Evolutionary conservation across 2,113 vertebrate species (phyloP).

Genomic region (Typhlomys cinereus): DNA sequence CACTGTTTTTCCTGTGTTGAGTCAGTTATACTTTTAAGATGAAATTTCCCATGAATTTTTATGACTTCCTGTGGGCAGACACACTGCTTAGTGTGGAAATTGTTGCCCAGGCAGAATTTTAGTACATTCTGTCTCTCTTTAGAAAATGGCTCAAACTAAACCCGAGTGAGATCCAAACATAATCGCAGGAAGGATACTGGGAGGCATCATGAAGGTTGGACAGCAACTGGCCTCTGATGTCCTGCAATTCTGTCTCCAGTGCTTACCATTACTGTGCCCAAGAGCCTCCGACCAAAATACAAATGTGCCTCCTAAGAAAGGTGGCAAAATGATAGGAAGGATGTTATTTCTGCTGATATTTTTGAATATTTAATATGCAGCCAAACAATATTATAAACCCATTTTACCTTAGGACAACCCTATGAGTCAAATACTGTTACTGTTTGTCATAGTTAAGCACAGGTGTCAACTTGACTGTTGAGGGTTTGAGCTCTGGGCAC

Average conservation of each 20-base stretch:
- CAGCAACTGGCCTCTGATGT: neutral
- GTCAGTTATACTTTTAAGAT: constrained; percentile 20
- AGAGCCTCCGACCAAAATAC: neutral
- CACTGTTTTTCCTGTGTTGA: neutral
- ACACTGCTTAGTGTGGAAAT: neutral
- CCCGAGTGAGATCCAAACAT: neutral
- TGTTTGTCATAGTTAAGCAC: no score
- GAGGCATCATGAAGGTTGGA: neutral
- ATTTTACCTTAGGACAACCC: neutral
- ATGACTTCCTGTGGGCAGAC: constrained; percentile 45
- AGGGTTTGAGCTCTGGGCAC: no score
- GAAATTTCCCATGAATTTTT: constrained; percentile 61
- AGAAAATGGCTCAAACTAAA: constrained; percentile 26
- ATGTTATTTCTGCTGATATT: neutral
- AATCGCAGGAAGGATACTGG: neutral
- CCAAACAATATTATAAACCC: neutral
- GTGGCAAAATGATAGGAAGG: neutral
- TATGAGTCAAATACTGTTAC: neutral
- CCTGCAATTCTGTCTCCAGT: neutral
- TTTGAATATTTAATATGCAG: neutral
- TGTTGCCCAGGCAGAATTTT: constrained; percentile 27
- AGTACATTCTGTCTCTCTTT: constrained; percentile 29
- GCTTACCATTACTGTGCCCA: neutral
- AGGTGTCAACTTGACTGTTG: no score
- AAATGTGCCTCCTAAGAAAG: neutral